Conservation (phyloP, 2,888 invertebrate species). For the Byasa hedistus region DNA sequence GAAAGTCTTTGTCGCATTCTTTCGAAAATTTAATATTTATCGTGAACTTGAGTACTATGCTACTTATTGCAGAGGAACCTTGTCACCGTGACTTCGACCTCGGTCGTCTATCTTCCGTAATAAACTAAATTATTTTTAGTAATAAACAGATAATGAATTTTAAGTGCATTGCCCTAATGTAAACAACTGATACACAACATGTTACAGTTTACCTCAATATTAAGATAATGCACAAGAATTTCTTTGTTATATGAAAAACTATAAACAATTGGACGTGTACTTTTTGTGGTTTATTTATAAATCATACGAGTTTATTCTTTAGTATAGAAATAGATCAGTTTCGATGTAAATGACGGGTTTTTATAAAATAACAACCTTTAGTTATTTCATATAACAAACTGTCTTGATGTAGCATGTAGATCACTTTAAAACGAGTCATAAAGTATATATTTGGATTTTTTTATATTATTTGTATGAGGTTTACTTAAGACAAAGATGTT, state of each 20-base stretch:
- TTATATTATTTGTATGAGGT: too few species aligned
- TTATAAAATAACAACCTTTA: too few species aligned
- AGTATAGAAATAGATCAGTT: too few species aligned
- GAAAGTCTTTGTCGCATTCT: too few species aligned
- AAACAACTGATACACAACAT: constrained; percentile 27
- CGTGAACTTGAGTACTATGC: background rate
- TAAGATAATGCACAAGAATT: too few species aligned
- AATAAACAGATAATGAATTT: constrained; percentile 52
- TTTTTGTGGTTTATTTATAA: background rate
- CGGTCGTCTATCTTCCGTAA: constrained; percentile 44
- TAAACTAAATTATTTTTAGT: constrained; percentile 53
- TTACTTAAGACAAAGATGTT: too few species aligned
- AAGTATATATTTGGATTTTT: background rate
- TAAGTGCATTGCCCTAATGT: constrained; percentile 58
- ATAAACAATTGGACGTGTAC: too few species aligned
- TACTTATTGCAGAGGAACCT: constrained; percentile 31
- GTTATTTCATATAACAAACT: background rate
- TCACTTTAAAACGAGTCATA: too few species aligned
- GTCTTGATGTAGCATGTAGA: background rate
- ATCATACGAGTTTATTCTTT: too few species aligned
- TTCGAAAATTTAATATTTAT: too few species aligned
- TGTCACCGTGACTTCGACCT: constrained; percentile 44
- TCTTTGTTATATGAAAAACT: too few species aligned
- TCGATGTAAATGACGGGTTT: too few species aligned
- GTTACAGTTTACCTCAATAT: background rate